Evolutionary conservation across 2,888 invertebrate species (phyloP).

Genomic region (Drosophila robusta): DNA sequence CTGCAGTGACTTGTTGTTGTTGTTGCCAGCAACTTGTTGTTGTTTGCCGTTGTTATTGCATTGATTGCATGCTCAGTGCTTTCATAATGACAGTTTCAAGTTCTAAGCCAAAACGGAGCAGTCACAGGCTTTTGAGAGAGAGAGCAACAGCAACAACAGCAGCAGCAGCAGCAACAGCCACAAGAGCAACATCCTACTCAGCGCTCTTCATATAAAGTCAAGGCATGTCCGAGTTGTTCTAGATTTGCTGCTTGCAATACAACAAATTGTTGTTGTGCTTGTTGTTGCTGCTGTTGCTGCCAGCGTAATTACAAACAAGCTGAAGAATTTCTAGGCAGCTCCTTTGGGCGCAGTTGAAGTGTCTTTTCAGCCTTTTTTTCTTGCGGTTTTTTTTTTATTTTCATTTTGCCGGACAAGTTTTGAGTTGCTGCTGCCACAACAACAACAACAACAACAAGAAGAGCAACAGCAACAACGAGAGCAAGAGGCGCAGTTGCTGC

Average conservation of each 20-base stretch:
- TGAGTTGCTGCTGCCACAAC: conserved; percentile 48
- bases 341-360: conserved; percentile 74
- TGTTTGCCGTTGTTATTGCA: conserved; percentile 49
- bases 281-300: conserved; percentile 46
- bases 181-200: conserved; percentile 53
- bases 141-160: conserved; percentile 19
- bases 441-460: conserved; percentile 21
- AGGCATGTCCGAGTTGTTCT: conserved; percentile 77
- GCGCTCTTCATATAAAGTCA: conserved; percentile 65
- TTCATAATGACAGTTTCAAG: conserved; percentile 80
- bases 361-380: conserved; percentile 34
- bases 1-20: conserved; percentile 27
- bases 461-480: neutral
- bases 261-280: conserved; percentile 53
- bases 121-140: conserved; percentile 5
- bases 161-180: conserved; percentile 33
- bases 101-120: conserved; percentile 77
- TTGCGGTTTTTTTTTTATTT: conserved; percentile 19
- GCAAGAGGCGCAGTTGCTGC: conserved; percentile 1
- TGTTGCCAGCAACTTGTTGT: conserved; percentile 25
- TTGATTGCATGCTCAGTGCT: conserved; percentile 81
- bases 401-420: conserved; percentile 60
- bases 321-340: conserved; percentile 73
- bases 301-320: conserved; percentile 75
- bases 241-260: conserved; percentile 64